Evolutionary conservation across 2,113 vertebrate species (phyloP).

Genomic region (Phylloscopus whistleri): DNA sequence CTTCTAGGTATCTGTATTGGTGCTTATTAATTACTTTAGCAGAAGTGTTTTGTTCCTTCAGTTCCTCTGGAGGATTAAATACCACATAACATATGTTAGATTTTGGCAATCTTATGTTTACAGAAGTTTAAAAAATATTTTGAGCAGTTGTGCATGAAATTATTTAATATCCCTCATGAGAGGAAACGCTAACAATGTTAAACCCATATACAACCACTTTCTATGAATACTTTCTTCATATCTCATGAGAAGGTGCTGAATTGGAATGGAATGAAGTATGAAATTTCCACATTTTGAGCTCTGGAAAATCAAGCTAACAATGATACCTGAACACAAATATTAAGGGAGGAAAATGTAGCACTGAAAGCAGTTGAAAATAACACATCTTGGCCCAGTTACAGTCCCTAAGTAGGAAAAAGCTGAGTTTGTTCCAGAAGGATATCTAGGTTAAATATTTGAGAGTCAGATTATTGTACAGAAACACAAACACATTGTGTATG

Average conservation of each 20-base stretch:
- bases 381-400: background rate
- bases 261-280: background rate
- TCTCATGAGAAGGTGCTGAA: constrained; percentile 71
- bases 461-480: background rate
- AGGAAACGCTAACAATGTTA: constrained; percentile 76
- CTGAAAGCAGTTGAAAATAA: background rate
- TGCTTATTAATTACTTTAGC: constrained; percentile 76
- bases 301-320: constrained; percentile 35
- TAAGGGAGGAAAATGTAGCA: background rate
- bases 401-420: background rate
- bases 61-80: constrained; percentile 68
- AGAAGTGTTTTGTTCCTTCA: constrained; percentile 71
- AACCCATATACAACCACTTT: constrained; percentile 65
- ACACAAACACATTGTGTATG: background rate
- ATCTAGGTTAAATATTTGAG: background rate
- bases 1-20: constrained; percentile 65
- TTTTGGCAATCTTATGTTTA: constrained; percentile 75
- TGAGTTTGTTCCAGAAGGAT: background rate
- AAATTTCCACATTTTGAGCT: constrained; percentile 64
- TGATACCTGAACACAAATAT: constrained; percentile 4
- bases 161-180: constrained; percentile 78
- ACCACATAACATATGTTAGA: constrained; percentile 71
- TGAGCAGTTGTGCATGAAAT: constrained; percentile 77
- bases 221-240: constrained; percentile 69
- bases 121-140: constrained; percentile 76